phyloP scores from a whole-genome alignment of 2,797 vertebrate genomes.

The Mormyrus hasselquistii region DNA sequence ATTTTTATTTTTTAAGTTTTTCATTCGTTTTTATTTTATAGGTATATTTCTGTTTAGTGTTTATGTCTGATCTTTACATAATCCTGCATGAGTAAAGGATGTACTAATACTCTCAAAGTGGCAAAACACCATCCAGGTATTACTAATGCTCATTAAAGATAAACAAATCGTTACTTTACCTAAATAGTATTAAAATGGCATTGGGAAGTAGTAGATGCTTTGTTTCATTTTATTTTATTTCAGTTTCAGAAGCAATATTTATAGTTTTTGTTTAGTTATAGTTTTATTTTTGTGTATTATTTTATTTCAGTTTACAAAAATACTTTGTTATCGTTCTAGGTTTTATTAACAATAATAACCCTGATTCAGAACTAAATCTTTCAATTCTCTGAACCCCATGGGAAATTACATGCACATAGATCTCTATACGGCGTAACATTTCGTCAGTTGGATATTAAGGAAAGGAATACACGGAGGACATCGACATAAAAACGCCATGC shows the following conservation, averaged over 20 bases:
- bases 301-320: neutral
- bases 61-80: neutral
- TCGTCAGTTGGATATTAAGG: constrained; percentile 6
- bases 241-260: neutral
- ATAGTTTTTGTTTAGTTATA: neutral
- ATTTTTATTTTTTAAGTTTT: neutral
- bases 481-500: neutral
- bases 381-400: neutral
- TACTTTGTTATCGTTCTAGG: neutral
- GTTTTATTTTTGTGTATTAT: neutral
- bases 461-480: neutral
- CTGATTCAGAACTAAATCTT: neutral
- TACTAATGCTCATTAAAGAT: neutral
- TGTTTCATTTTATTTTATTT: neutral
- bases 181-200: neutral
- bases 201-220: neutral
- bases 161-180: neutral
- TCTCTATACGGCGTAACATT: neutral
- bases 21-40: neutral
- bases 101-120: neutral
- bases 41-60: neutral
- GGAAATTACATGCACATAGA: neutral
- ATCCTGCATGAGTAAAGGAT: neutral
- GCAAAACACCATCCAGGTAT: neutral
- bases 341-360: neutral